phyloP scores from a whole-genome alignment of 2,888 invertebrate species.

The Caenorhabditis sp. region DNA sequence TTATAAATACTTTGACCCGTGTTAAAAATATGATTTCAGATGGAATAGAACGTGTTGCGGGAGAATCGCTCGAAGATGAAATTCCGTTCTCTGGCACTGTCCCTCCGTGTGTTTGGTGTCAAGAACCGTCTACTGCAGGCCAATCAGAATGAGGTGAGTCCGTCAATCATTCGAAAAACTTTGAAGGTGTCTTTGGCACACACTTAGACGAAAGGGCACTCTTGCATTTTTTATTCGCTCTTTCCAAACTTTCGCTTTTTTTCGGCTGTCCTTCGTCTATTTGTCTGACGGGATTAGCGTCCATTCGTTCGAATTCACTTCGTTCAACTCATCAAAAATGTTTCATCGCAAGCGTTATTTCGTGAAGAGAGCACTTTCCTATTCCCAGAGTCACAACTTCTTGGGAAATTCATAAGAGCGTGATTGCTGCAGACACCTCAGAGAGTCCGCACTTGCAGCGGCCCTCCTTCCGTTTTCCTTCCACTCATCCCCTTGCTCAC shows the following conservation, averaged over 20 bases:
- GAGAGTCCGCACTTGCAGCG: background rate
- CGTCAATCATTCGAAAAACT: too few relatives aligned
- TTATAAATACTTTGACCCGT: background rate
- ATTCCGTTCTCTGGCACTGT: constrained; percentile 76
- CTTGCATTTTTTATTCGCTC: constrained; percentile 5
- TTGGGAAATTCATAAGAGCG: background rate
- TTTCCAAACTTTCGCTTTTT: background rate
- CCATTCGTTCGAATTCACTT: background rate
- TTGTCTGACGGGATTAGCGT: constrained; percentile 9
- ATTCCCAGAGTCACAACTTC: background rate
- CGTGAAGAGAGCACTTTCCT: too few relatives aligned
- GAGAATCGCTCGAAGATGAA: constrained; percentile 65
- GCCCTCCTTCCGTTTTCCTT: constrained; percentile 4
- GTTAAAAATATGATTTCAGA: constrained; percentile 18
- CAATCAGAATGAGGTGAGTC: constrained; percentile 47
- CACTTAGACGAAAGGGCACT: too few relatives aligned
- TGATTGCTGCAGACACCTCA: background rate
- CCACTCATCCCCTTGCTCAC: constrained; percentile 13
- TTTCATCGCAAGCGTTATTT: constrained; percentile 7
- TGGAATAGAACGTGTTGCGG: constrained; percentile 23
- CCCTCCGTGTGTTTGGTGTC: constrained; percentile 75
- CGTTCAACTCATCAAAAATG: constrained; percentile 31
- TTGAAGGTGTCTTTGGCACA: too few relatives aligned
- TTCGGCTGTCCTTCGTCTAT: constrained; percentile 4
- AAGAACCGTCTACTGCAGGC: constrained; percentile 56